These are phyloP conservation scores for Trichosurus vulpecula DNA, from an alignment of 2,797 vertebrate genomes.

Conservation along the genomic window DNA sequence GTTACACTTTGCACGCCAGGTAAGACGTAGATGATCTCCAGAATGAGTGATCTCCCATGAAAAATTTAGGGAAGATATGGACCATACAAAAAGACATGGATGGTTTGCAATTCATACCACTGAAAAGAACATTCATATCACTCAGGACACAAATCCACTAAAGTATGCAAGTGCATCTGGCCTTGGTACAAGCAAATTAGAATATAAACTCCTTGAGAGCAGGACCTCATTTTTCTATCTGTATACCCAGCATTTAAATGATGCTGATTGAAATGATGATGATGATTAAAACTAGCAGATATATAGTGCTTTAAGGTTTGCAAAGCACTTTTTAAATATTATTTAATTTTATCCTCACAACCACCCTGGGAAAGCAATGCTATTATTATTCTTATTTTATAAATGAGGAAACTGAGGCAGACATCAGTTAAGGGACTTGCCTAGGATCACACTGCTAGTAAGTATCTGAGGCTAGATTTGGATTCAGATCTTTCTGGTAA, in stretches of 20 bases:
- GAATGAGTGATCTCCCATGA: background rate
- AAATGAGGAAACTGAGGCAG: background rate
- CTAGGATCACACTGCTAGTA: background rate
- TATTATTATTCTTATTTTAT: background rate
- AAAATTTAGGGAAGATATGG: background rate
- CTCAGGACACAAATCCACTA: background rate
- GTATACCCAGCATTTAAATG: background rate
- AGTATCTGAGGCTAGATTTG: background rate
- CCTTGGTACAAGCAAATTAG: background rate
- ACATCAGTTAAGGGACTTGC: background rate
- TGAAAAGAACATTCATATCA: background rate
- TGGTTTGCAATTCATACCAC: background rate
- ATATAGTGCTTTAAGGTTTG: background rate
- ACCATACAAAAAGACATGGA: background rate
- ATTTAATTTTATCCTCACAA: background rate
- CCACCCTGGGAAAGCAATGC: background rate
- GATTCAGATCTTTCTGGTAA: background rate
- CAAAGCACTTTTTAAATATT: background rate
- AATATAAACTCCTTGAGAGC: background rate
- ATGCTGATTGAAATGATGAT: background rate
- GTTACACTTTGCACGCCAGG: background rate
- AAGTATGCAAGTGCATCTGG: background rate
- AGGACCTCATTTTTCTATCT: background rate
- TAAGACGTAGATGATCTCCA: background rate
- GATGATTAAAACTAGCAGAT: background rate